Evolutionary conservation across 2,113 vertebrate species (phyloP).

Genomic region (Saimiri boliviensis): DNA sequence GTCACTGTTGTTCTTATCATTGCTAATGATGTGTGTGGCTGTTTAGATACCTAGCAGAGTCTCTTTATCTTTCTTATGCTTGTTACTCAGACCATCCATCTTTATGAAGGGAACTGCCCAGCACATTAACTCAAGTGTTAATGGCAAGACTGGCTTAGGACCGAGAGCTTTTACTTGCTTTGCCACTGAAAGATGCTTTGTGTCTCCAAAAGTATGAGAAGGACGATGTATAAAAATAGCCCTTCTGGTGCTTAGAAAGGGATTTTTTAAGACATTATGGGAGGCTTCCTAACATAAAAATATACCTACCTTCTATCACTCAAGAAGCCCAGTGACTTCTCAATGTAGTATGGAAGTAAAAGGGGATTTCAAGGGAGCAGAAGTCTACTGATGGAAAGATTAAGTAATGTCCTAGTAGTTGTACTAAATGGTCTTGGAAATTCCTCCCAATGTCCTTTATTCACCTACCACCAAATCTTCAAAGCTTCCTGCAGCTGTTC

Average conservation of each 20-base stretch:
- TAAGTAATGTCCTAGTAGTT: not conserved
- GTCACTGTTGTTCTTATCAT: not conserved
- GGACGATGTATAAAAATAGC: not conserved
- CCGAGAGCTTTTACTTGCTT: not conserved
- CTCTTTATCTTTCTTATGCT: not conserved
- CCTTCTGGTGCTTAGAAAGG: not conserved
- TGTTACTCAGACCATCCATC: not conserved
- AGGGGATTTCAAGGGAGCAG: not conserved
- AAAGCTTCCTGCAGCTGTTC: not conserved
- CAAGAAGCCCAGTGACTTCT: not conserved
- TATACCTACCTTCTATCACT: not conserved
- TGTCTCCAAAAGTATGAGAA: not conserved
- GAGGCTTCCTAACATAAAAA: not conserved
- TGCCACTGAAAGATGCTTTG: not conserved
- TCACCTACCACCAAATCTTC: not conserved
- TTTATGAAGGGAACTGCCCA: not conserved
- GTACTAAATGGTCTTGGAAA: not conserved
- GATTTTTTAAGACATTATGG: not conserved
- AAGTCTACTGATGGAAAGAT: not conserved
- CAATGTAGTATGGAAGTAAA: not conserved
- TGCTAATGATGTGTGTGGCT: not conserved
- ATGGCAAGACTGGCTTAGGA: not conserved
- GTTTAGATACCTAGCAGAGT: not conserved
- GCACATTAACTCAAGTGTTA: not conserved
- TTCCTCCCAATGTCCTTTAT: not conserved